Evolutionary conservation across 1,140 invertebrate genomes (phyloP).

Genomic region (Thaumetopoea pityocampa): DNA sequence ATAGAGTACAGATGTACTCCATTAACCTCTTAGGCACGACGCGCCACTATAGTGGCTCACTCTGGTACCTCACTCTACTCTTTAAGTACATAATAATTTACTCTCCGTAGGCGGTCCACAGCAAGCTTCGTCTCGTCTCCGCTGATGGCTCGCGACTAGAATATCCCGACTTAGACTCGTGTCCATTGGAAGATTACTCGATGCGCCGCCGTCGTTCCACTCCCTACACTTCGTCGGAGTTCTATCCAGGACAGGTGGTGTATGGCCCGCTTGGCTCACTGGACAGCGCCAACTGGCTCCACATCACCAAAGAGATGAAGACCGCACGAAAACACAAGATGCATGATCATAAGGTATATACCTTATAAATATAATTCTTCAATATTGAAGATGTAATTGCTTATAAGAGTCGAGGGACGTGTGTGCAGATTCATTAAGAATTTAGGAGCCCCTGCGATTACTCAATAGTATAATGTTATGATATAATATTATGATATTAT

Average conservation of each 20-base stretch:
- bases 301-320: slow-evolving; percentile 85
- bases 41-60: too few relatives aligned
- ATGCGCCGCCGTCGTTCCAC: slow-evolving; percentile 63
- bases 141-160: slow-evolving; percentile 80
- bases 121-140: slow-evolving; percentile 80
- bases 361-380: neutral
- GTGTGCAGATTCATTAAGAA: too few relatives aligned
- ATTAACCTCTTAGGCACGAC: too few relatives aligned
- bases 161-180: slow-evolving; percentile 81
- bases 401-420: too few relatives aligned
- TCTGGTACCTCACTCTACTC: too few relatives aligned
- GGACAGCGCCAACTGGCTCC: slow-evolving; percentile 86
- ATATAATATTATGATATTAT: too few relatives aligned
- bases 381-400: too few relatives aligned
- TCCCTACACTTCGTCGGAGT: slow-evolving; percentile 76
- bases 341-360: slow-evolving; percentile 69
- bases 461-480: too few relatives aligned
- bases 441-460: too few relatives aligned
- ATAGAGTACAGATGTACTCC: too few relatives aligned
- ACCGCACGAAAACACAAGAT: slow-evolving; percentile 79
- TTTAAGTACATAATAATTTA: neutral
- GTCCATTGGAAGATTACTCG: slow-evolving; percentile 77
- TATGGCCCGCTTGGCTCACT: slow-evolving; percentile 83
- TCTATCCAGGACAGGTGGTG: slow-evolving; percentile 87
- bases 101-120: slow-evolving; percentile 76